Evolutionary conservation across 2,797 vertebrate species (phyloP), one percentile per base, ranked within the genome.

Genomic region (Cyprinodon diabolis): DNA sequence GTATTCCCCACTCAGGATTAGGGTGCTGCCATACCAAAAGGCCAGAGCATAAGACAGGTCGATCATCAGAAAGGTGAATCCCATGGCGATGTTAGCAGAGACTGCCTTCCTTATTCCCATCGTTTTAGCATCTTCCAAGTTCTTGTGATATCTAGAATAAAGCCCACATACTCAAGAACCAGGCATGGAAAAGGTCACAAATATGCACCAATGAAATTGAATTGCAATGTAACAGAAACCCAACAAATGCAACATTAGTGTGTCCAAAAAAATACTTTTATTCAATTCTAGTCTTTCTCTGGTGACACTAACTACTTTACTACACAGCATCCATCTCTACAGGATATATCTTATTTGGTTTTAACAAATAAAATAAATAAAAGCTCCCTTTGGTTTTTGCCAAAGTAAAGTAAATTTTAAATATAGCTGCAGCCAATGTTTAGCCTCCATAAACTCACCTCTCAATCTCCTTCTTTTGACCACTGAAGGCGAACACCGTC

Each of bases 21-120:
- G 94, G 0, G 94, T 95, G 68, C 96, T 97, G 71, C 98, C 98
- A 48, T 99, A 99, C 98, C 98, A 99, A 93, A 99, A 99, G 23
- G 97, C 96, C 90, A 99, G 83, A 15, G 97, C 95, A 40, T 99
- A 99, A 0, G 97, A 96, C 35, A 96, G 89, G 91, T 97, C 99
- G 76, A 99, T 96, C 68, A 99, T 82, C 60, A 98, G 78, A 88
- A 96, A 99, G 80, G 95, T 96, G 79, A 93, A 92, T 68, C 97
- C 97, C 21, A 98, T 94, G 11, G 97, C 95, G 0, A 98, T 89
- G 90, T 97, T 98, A n/a, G 96, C 83, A 1, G 95, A 97, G 52
- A 97, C 79, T 0, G 97, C 91, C 84, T 99, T 99, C 89, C 89
- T 97, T 83, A 99, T 96, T 47, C 98, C 98, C 87, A 98, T 82